Conservation (phyloP, 2,888 invertebrate species). For the Diloba caeruleocephala region DNA sequence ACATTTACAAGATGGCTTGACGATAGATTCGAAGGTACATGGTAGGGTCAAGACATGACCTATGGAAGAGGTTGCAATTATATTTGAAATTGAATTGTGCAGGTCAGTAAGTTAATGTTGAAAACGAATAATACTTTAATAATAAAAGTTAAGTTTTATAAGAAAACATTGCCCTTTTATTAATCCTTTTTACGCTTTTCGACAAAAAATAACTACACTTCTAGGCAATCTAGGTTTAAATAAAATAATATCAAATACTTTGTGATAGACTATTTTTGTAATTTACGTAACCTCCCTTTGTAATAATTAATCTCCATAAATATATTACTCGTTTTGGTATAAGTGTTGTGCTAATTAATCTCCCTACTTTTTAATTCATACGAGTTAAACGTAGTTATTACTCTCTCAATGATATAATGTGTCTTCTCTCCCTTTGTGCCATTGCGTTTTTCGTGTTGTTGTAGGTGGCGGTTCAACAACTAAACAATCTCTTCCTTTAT, state of each 20-base stretch:
- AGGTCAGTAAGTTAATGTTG: not conserved
- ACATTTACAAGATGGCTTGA: not conserved
- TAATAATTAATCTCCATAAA: too few relatives aligned
- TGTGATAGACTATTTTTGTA: constrained; percentile 16
- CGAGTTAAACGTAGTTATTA: too few relatives aligned
- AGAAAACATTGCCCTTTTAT: not conserved
- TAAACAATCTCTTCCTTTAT: too few relatives aligned
- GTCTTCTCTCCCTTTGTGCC: too few relatives aligned
- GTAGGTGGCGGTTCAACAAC: too few relatives aligned
- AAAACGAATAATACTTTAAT: constrained; percentile 1
- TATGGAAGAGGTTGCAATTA: not conserved
- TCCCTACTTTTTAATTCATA: too few relatives aligned
- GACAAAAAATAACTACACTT: constrained; percentile 2
- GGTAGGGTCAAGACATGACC: not conserved
- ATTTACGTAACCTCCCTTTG: not conserved
- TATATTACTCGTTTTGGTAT: too few relatives aligned
- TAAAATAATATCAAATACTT: not conserved
- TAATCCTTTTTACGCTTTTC: not conserved
- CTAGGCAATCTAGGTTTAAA: not conserved
- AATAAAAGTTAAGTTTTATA: constrained; percentile 5
- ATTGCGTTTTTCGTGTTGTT: too few relatives aligned
- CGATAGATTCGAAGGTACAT: not conserved
- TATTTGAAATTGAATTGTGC: not conserved
- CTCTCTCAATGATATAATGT: too few relatives aligned
- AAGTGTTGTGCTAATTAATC: too few relatives aligned